phyloP scores from a whole-genome alignment of 1,140 invertebrate genomes.

The Drosophila albomicans region DNA sequence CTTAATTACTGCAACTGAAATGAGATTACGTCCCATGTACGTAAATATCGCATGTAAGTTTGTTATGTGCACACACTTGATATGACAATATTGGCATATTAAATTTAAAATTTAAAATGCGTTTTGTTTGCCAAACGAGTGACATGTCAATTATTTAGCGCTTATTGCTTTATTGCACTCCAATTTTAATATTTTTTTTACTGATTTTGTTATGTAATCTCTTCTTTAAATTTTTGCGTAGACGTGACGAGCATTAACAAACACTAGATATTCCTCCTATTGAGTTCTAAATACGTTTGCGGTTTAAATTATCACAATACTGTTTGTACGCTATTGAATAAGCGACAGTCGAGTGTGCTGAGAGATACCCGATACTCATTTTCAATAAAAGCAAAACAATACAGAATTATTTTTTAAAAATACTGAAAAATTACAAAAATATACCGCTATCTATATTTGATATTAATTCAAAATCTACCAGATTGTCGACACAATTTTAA shows the following conservation, averaged over 20 bases:
- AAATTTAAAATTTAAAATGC: conserved; percentile 68
- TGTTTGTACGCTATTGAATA: no score
- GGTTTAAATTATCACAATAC: no score
- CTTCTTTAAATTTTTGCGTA: neutral
- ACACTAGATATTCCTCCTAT: no score
- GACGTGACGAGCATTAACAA: conserved; percentile 29
- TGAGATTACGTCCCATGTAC: conserved; percentile 20
- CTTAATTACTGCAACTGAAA: conserved; percentile 20
- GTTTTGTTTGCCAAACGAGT: conserved; percentile 65
- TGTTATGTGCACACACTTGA: conserved; percentile 31
- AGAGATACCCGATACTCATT: no score
- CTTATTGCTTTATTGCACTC: conserved; percentile 72
- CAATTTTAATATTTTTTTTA: conserved; percentile 60
- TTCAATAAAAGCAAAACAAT: no score
- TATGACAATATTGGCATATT: conserved; percentile 56
- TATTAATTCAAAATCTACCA: no score
- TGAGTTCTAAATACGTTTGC: no score
- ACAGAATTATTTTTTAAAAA: no score
- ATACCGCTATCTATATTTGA: no score
- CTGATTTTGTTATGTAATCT: neutral
- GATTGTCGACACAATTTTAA: no score
- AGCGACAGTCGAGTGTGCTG: no score
- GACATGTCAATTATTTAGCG: conserved; percentile 77
- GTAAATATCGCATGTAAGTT: conserved; percentile 13
- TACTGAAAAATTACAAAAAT: no score